Percentiles rank a stretch among this genome's conserved stretches.
phyloP scores from a whole-genome alignment of 2,888 invertebrate genomes.

The Cartodere bifasciata region DNA sequence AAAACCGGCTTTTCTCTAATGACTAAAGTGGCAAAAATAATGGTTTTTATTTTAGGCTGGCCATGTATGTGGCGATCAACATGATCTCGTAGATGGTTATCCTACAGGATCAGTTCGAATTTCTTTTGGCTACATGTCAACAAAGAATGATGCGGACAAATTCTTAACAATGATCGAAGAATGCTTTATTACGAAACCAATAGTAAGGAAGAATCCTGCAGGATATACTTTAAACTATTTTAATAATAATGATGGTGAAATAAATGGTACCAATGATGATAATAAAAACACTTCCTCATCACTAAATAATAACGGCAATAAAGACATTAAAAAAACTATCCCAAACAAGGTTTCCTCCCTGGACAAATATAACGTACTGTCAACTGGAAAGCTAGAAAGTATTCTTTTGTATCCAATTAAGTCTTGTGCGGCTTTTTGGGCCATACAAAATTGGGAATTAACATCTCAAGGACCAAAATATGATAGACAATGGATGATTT shows the following conservation, averaged over 20 bases:
- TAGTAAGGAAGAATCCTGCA: slow-evolving; percentile 29
- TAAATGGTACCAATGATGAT: background rate
- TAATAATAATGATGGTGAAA: slow-evolving; percentile 6
- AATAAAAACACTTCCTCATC: background rate
- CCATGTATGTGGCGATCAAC: slow-evolving; percentile 82
- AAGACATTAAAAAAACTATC: no score
- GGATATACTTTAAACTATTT: slow-evolving; percentile 9
- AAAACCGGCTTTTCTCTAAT: no score
- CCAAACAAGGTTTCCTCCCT: no score
- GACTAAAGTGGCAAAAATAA: no score
- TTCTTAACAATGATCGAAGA: slow-evolving; percentile 60
- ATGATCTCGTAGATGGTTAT: slow-evolving; percentile 69
- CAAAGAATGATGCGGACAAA: slow-evolving; percentile 53
- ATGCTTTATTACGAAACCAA: slow-evolving; percentile 53
- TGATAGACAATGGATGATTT: slow-evolving; percentile 91
- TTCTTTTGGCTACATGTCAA: slow-evolving; percentile 89
- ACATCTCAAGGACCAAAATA: slow-evolving; percentile 67
- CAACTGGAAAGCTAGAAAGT: no score
- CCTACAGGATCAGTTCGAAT: slow-evolving; percentile 88
- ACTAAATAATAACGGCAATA: no score
- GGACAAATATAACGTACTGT: no score
- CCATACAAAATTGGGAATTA: slow-evolving; percentile 55
- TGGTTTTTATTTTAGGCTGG: slow-evolving; percentile 64
- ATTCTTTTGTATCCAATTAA: slow-evolving; percentile 75
- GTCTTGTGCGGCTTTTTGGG: slow-evolving; percentile 73